Evolutionary conservation across 2,888 invertebrate genomes (phyloP), one percentile per base, ranked within the genome.

Genomic region (Alloplasta piceator): DNA sequence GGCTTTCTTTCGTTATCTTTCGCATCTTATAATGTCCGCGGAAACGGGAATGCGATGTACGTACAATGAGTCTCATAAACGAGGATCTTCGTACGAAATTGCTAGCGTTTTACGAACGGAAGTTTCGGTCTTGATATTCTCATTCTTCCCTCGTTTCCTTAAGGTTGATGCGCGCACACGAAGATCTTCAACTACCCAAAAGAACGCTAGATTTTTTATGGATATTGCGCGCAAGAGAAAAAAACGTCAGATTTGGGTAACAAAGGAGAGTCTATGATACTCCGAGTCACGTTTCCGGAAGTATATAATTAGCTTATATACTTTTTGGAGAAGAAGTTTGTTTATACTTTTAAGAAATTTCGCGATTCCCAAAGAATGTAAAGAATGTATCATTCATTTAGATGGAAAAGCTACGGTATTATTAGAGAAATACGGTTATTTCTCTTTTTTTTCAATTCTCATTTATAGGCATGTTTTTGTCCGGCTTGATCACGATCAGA

Each of bases 61-160:
- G 26, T 26, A 73, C 78, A 78, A 79, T 50, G 73, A 66, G 74
- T n/a, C 48, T 39, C 41, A 16, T 43, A 43, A 43, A 43, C 9
- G 43, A 43, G 46, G 10, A 52, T 63, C 78, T 41, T 67, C 36
- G 63, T 56, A 26, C 26, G 64, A 7, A 73, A 73, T 68, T 58
- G 52, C 68, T 26, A 56, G 50, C 66, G 52, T 72, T 26, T 26
- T 26, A 26, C 26, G 26, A 26, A 26, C 26, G 26, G 26, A 26
- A 26, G 26, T 26, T 26, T 26, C 26, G 26, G 26, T 26, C 26
- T 26, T 26, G 26, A 26, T 26, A 26, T 26, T 26, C 12, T 0
- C 39, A 12, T 52, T 52, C 26, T 39, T 26, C 26, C 1, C 26
- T 26, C 26, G 26, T 26, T 26, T 10, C 10, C 9, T 12, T 12